Evolutionary conservation across 92 coral and sea anemone species (phyloP), one percentile per base, ranked within the genome.

Genomic region (Porites cylindrica): DNA sequence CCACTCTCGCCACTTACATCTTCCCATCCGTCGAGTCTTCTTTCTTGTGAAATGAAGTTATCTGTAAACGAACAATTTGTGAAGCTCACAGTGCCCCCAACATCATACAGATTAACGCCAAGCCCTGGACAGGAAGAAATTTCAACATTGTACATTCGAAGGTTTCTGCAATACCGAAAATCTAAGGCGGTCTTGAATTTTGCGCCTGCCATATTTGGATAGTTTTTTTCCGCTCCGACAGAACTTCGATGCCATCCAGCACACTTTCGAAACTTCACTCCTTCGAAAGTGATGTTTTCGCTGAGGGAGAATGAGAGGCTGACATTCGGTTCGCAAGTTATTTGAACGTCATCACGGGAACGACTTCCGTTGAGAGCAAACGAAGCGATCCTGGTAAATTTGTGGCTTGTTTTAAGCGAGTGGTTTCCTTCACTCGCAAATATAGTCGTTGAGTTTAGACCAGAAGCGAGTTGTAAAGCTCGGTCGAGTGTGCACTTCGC

Each of bases 191-290:
- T 19, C 23, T 88, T 79, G 83, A 88, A 97, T 51, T 76, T 67
- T 26, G 88, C 93, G 68, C 90, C 80, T 3, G 43, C 10, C 2
- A 83, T 56, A 4, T 78, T 72, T 13, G 93, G 90, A 23, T 24
- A 47, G 78, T 74, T 75, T 43, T 85, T 69, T 1, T 66, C 38
- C 53, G 10, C 51, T 14, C 78, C 66, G 6, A 75, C 92, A 24
- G 90, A 76, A 82, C 98, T 95, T 21, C 62, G 77, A 21, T 93
- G 92, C 91, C 93, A 89, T 62, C 92, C 94, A 2, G 98, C 99
- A 87, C 99, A 97, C 20, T 85, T 73, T 0, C 51, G 51, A 71
- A 95, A 85, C 68, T 83, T 90, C 59, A 93, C 72, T 9, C 94
- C 90, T 79, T 89, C 62, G 29, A 97, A 81, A 23, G 88, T 51